Evolutionary conservation across 2,888 invertebrate species (phyloP).

Genomic region (Xestia sexstrigata): DNA sequence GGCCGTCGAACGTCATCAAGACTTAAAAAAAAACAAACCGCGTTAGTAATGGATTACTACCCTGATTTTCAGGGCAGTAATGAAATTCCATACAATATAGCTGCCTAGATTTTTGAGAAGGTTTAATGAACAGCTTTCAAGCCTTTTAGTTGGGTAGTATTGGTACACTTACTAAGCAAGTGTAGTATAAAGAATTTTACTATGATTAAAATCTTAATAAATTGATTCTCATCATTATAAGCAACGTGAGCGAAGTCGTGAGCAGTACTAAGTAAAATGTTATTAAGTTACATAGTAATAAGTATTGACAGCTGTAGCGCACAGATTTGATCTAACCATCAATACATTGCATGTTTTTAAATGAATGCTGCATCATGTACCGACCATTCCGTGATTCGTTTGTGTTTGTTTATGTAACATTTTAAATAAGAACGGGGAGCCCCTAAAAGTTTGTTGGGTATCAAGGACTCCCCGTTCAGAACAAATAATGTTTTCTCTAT

Average conservation of each 20-base stretch:
- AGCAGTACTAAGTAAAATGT: too few species aligned
- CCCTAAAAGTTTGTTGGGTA: background rate
- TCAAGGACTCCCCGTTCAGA: background rate
- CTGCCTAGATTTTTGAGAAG: too few species aligned
- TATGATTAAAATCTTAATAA: too few species aligned
- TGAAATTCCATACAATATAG: too few species aligned
- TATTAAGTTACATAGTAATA: background rate
- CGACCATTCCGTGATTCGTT: slow-evolving; percentile 13
- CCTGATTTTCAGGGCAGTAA: too few species aligned
- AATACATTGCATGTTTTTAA: background rate
- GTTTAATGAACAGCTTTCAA: too few species aligned
- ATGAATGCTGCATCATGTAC: background rate
- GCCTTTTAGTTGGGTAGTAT: too few species aligned
- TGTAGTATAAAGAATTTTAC: too few species aligned
- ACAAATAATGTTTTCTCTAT: background rate
- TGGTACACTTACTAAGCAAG: too few species aligned
- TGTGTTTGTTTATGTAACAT: background rate
- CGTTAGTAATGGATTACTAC: too few species aligned
- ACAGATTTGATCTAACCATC: background rate
- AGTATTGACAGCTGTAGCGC: background rate
- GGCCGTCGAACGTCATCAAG: too few species aligned
- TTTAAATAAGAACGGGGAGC: background rate
- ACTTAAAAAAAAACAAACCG: too few species aligned
- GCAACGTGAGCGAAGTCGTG: background rate
- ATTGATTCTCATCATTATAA: background rate